phyloP scores from a whole-genome alignment of 2,113 vertebrate species.

The Mungos mungo region DNA sequence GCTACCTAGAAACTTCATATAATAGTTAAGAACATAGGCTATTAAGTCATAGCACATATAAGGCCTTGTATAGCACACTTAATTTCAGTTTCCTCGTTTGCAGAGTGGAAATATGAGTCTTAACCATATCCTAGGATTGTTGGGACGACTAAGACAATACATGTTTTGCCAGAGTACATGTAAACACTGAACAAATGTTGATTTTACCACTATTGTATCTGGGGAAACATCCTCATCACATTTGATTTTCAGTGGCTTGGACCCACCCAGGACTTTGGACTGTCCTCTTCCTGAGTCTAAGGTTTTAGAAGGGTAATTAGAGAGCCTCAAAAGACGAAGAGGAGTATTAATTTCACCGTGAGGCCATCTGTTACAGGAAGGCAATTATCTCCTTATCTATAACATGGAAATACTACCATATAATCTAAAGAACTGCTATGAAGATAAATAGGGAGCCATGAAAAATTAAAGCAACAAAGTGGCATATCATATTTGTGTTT shows the following conservation, averaged over 20 bases:
- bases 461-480: neutral
- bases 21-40: neutral
- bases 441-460: neutral
- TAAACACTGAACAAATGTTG: neutral
- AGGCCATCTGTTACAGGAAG: neutral
- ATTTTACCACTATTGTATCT: constrained; percentile 21
- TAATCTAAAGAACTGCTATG: constrained; percentile 19
- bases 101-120: neutral
- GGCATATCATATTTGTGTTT: neutral
- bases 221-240: neutral
- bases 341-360: neutral
- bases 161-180: neutral
- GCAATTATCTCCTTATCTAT: neutral
- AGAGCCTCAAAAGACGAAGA: neutral
- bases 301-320: neutral
- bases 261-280: neutral
- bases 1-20: neutral
- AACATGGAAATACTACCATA: neutral
- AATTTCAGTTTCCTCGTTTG: constrained; percentile 8
- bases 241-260: neutral
- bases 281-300: neutral
- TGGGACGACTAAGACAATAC: neutral
- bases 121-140: neutral
- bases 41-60: neutral
- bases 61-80: neutral